A percentile compares a stretch with the other conserved stretches of the same genome.
Conservation (phyloP, 2,113 vertebrate genomes). For the Actenoides hombroni region DNA sequence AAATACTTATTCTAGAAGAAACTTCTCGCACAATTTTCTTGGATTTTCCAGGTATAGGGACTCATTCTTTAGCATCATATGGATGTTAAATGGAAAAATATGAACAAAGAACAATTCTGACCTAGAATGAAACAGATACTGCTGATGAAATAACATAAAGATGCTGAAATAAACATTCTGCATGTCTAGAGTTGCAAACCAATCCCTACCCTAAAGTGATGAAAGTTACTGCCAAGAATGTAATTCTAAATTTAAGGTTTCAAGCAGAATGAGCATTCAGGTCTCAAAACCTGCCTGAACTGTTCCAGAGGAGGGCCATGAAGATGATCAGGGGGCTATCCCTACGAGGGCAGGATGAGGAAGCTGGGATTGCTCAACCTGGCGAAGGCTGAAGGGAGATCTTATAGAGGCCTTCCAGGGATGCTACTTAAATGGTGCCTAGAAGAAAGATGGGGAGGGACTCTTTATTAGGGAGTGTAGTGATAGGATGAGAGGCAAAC, state of each 20-base stretch:
- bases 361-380: background rate
- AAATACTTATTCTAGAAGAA: background rate
- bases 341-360: background rate
- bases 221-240: background rate
- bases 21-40: background rate
- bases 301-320: background rate
- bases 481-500: background rate
- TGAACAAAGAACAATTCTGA: background rate
- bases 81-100: background rate
- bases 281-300: background rate
- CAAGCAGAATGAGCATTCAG: background rate
- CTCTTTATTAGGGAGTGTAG: background rate
- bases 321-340: background rate
- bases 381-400: background rate
- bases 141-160: background rate
- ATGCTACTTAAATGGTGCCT: background rate
- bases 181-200: conserved; percentile 2
- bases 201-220: conserved; percentile 1
- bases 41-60: background rate
- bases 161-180: conserved; percentile 8
- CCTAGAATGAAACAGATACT: background rate
- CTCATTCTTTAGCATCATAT: background rate
- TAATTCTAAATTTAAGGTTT: background rate
- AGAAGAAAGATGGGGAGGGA: background rate
- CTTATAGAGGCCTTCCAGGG: background rate